A percentile compares a stretch with the other conserved stretches of the same genome.
Conservation (phyloP, 2,797 vertebrate species). For the Sciurus vulgaris region DNA sequence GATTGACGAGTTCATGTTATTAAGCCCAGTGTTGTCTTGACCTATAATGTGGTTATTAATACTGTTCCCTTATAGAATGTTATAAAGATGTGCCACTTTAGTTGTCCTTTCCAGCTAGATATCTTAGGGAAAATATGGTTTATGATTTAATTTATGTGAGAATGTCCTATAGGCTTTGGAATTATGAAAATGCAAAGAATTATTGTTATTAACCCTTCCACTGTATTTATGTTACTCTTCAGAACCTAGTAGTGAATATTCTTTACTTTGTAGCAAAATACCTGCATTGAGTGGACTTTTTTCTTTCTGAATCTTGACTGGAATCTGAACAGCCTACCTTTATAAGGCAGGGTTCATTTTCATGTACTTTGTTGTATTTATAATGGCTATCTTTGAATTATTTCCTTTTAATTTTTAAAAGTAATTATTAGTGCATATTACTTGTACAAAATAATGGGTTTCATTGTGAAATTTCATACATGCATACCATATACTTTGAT, state of each 20-base stretch:
- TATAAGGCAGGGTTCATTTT: neutral
- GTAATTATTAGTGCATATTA: too few relatives aligned
- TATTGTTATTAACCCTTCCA: neutral
- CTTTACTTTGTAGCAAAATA: neutral
- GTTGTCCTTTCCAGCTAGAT: constrained; percentile 14
- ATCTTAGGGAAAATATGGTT: neutral
- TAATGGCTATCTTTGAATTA: constrained; percentile 33
- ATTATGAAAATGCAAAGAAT: constrained; percentile 5
- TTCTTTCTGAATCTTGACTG: neutral
- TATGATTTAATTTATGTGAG: neutral
- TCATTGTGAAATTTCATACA: too few relatives aligned
- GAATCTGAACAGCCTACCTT: neutral
- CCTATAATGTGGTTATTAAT: neutral
- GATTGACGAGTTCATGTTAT: neutral
- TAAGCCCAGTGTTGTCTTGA: neutral
- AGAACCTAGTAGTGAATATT: neutral
- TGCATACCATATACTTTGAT: too few relatives aligned
- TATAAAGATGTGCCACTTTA: neutral
- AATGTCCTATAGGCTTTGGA: neutral
- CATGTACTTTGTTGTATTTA: neutral
- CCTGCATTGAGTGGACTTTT: neutral
- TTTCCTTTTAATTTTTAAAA: neutral
- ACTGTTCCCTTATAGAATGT: neutral
- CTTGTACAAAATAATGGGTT: too few relatives aligned
- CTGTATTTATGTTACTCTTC: neutral